phyloP scores from a whole-genome alignment of 1,140 invertebrate genomes.

The Yoshiicerus persimilis region DNA sequence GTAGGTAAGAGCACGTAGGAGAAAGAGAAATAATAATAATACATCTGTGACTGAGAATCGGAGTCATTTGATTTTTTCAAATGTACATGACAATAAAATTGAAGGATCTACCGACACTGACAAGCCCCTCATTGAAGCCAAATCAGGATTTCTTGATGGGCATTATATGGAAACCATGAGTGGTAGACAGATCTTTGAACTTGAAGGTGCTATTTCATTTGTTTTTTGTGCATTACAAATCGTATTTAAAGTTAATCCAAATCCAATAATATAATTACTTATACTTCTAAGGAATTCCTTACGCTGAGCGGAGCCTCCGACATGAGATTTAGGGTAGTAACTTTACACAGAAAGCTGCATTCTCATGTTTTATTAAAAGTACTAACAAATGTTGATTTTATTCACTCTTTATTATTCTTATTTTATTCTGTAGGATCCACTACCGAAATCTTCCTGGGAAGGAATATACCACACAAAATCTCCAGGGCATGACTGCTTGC shows the following conservation, averaged over 20 bases:
- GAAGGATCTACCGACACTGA: too few relatives aligned
- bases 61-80: too few relatives aligned
- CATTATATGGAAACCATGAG: neutral
- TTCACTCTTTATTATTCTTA: too few relatives aligned
- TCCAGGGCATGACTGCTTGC: slow-evolving; percentile 26
- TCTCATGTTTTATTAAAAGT: too few relatives aligned
- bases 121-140: neutral
- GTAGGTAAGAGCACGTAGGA: too few relatives aligned
- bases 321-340: slow-evolving; percentile 25
- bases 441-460: slow-evolving; percentile 21
- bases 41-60: too few relatives aligned
- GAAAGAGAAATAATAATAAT: too few relatives aligned
- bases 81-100: too few relatives aligned
- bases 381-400: too few relatives aligned
- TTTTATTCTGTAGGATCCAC: slow-evolving; percentile 25
- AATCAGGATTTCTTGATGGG: neutral
- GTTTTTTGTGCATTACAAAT: neutral
- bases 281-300: slow-evolving; percentile 19
- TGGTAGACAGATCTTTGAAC: neutral
- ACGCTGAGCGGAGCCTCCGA: neutral
- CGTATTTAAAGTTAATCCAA: too few relatives aligned
- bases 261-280: too few relatives aligned
- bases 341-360: too few relatives aligned
- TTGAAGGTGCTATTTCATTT: neutral
- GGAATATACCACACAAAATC: slow-evolving; percentile 8